These are phyloP conservation scores for Nylanderia fulva DNA, from an alignment of 1,140 invertebrate species.

Conservation along the genomic window DNA sequence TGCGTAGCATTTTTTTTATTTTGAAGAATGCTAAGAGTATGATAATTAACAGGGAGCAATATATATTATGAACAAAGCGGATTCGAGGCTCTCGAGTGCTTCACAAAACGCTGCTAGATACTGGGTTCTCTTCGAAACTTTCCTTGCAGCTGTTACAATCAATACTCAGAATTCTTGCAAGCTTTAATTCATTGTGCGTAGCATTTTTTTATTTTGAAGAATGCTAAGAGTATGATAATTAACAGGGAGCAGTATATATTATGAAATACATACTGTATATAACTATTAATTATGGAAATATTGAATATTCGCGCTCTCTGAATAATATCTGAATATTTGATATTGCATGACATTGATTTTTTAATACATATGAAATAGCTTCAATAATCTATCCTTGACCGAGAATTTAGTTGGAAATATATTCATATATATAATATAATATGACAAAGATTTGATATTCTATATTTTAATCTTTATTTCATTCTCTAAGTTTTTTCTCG, in stretches of 20 bases:
- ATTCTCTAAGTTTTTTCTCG: neutral
- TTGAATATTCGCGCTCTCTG: too few species aligned
- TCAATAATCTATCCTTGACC: neutral
- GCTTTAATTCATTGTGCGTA: neutral
- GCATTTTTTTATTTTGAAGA: neutral
- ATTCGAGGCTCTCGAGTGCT: neutral
- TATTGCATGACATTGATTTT: neutral
- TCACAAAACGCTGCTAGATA: neutral
- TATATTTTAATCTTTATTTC: neutral
- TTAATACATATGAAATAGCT: slow-evolving; percentile 5
- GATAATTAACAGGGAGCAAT: neutral
- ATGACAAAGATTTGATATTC: neutral
- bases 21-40: neutral
- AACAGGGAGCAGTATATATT: neutral
- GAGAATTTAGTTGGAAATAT: slow-evolving; percentile 1
- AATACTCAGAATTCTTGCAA: neutral
- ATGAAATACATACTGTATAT: neutral
- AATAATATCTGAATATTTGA: neutral
- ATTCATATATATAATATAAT: neutral
- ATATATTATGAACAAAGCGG: neutral
- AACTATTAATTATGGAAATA: neutral
- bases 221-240: neutral
- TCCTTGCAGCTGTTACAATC: neutral
- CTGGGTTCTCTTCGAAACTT: slow-evolving; percentile 7
- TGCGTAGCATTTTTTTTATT: neutral